These are phyloP conservation scores for Cotesia glomerata DNA, from an alignment of 1,140 invertebrate genomes.

Conservation along the genomic window DNA sequence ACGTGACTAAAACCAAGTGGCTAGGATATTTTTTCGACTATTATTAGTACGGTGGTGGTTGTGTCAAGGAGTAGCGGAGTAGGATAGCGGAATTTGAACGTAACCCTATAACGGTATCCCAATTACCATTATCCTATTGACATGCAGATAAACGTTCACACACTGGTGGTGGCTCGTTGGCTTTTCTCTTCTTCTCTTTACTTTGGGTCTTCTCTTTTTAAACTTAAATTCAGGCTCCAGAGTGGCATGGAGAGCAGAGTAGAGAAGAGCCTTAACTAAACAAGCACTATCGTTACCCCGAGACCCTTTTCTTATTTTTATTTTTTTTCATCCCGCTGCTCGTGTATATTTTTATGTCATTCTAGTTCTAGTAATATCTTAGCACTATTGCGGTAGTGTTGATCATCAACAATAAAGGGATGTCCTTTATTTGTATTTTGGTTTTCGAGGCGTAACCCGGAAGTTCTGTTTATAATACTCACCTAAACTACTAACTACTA, in stretches of 20 bases:
- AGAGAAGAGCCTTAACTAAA: background rate
- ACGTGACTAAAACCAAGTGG: conserved; percentile 1
- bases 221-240: too few species aligned
- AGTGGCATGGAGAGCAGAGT: too few species aligned
- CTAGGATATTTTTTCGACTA: background rate
- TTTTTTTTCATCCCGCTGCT: conserved; percentile 25
- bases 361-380: conserved; percentile 1
- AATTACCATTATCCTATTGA: conserved; percentile 59
- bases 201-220: background rate
- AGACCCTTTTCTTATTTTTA: background rate
- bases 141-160: conserved; percentile 52
- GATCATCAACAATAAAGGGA: conserved; percentile 34
- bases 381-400: conserved; percentile 21
- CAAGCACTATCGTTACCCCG: conserved; percentile 23
- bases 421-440: conserved; percentile 59
- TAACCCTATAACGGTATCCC: conserved; percentile 55
- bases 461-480: conserved; percentile 34
- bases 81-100: background rate
- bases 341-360: background rate
- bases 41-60: too few species aligned
- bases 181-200: background rate
- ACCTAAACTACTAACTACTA: too few species aligned
- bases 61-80: conserved; percentile 9
- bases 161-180: conserved; percentile 19
- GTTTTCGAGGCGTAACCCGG: conserved; percentile 58